Percentiles rank a stretch among this genome's conserved stretches.
Conservation (phyloP, 2,113 vertebrate genomes). For the Petromus typicus region DNA sequence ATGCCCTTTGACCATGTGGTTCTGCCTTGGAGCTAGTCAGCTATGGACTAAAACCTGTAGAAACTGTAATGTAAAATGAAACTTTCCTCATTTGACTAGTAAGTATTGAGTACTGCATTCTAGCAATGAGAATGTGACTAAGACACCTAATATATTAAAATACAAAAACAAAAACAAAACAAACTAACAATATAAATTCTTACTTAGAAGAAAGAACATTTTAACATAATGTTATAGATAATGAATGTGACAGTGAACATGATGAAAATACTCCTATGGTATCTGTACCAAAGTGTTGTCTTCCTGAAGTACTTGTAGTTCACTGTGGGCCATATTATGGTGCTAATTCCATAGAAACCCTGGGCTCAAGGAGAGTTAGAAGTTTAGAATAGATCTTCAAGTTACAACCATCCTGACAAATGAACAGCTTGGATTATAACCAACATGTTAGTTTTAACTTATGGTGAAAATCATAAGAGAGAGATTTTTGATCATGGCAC, state of each 20-base stretch:
- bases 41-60: background rate
- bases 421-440: too few species aligned
- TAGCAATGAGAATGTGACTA: background rate
- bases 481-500: background rate
- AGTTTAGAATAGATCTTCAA: too few species aligned
- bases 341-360: background rate
- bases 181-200: background rate
- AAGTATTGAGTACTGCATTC: background rate
- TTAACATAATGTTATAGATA: background rate
- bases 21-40: background rate
- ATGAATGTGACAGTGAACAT: background rate
- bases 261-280: background rate
- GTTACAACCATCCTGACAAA: too few species aligned
- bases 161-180: too few species aligned
- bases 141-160: background rate
- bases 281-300: background rate
- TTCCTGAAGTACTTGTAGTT: too few species aligned
- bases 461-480: background rate
- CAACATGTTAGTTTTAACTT: too few species aligned
- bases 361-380: background rate
- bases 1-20: background rate
- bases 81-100: background rate
- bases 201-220: background rate
- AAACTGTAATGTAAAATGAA: background rate
- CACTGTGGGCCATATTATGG: fast-evolving